These are phyloP conservation scores for Bicyclus anynana DNA, from an alignment of 1,140 invertebrate genomes.

Conservation along the genomic window DNA sequence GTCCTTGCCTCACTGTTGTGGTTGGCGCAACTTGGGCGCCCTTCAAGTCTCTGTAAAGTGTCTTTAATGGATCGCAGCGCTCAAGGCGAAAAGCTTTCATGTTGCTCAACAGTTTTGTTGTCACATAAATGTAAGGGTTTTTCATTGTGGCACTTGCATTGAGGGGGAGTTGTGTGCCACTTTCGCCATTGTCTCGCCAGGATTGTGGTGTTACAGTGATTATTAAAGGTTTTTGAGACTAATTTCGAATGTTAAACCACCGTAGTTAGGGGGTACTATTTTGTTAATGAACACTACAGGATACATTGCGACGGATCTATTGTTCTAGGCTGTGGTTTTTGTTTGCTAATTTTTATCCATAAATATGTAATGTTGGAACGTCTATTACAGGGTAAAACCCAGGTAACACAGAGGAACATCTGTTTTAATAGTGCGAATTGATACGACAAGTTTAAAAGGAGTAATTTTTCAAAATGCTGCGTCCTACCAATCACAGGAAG, in stretches of 20 bases:
- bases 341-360: too few species aligned
- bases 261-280: slow-evolving; percentile 1
- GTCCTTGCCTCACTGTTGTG: slow-evolving; percentile 39
- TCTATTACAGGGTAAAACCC: too few species aligned
- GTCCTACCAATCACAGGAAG: too few species aligned
- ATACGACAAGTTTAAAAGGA: too few species aligned
- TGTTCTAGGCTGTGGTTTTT: background rate
- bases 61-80: slow-evolving; percentile 65
- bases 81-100: slow-evolving; percentile 60
- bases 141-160: slow-evolving; percentile 50
- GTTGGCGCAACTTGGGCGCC: slow-evolving; percentile 45
- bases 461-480: too few species aligned
- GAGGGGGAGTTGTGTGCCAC: slow-evolving; percentile 36
- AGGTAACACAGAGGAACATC: too few species aligned
- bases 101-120: slow-evolving; percentile 61
- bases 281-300: background rate
- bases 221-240: slow-evolving; percentile 24
- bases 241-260: background rate
- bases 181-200: slow-evolving; percentile 27
- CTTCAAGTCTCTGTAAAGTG: slow-evolving; percentile 64
- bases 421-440: too few species aligned
- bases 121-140: slow-evolving; percentile 61
- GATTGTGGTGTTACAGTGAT: slow-evolving; percentile 20
- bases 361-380: too few species aligned
- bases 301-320: background rate